Conservation (phyloP, 2,888 invertebrate genomes). For the Drosophila tripunctata region DNA sequence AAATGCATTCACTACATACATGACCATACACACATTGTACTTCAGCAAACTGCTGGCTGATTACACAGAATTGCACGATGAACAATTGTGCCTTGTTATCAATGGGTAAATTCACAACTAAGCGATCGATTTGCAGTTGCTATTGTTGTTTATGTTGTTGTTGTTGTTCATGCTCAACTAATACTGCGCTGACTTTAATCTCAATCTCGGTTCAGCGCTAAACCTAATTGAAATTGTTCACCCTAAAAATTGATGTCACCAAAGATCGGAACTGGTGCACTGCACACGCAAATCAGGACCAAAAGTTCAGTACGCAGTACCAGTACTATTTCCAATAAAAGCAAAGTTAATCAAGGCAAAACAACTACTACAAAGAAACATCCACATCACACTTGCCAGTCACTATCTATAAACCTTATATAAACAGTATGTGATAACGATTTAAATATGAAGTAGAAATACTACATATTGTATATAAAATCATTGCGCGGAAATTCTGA, state of each 20-base stretch:
- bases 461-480: constrained; percentile 10
- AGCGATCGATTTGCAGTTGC: constrained; percentile 30
- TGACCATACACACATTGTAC: too few species aligned
- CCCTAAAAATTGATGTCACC: constrained; percentile 83
- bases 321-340: constrained; percentile 31
- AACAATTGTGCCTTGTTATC: constrained; percentile 51
- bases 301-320: constrained; percentile 73
- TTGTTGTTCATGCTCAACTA: constrained; percentile 49
- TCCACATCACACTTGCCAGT: constrained; percentile 27
- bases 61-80: constrained; percentile 17
- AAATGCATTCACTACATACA: background rate
- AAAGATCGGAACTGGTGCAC: constrained; percentile 73
- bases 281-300: constrained; percentile 72
- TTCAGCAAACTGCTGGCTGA: constrained; percentile 3
- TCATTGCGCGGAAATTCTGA: constrained; percentile 16
- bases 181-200: constrained; percentile 61
- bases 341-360: constrained; percentile 37
- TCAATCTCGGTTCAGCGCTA: constrained; percentile 69
- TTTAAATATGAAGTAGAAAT: background rate
- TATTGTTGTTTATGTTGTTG: constrained; percentile 44
- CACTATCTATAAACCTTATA: constrained; percentile 38
- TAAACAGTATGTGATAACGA: constrained; percentile 6
- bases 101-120: constrained; percentile 38
- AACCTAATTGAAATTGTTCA: constrained; percentile 83
- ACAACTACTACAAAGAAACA: constrained; percentile 1